phyloP scores from a whole-genome alignment of 2,888 invertebrate species.

The Gasteruption jaculator region DNA sequence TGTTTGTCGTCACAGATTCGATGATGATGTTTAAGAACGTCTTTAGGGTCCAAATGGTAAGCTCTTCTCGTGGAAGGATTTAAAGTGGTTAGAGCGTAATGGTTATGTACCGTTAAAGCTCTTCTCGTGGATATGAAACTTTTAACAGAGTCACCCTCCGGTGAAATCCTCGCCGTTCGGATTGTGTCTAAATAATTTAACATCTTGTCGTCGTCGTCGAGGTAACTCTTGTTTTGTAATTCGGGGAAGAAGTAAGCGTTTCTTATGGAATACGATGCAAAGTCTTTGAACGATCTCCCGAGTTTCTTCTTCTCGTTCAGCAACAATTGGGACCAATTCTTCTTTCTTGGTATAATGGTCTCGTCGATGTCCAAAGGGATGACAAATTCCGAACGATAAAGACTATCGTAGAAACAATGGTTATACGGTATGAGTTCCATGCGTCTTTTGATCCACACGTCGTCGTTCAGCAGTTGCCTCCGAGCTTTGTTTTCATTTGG shows the following conservation, averaged over 20 bases:
- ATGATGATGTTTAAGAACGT: conserved; percentile 68
- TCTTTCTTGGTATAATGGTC: conserved; percentile 62
- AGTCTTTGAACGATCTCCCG: conserved; percentile 50
- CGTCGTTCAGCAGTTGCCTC: conserved; percentile 47
- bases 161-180: conserved; percentile 60
- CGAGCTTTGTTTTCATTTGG: conserved; percentile 50
- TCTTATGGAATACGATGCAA: conserved; percentile 61
- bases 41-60: conserved; percentile 58
- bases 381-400: conserved; percentile 61
- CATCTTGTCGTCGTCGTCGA: conserved; percentile 21
- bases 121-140: conserved; percentile 66
- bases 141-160: conserved; percentile 65
- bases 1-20: conserved; percentile 49
- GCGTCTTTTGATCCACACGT: conserved; percentile 66
- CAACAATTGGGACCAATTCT: conserved; percentile 60
- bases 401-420: conserved; percentile 72
- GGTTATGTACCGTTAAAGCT: conserved; percentile 70
- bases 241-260: conserved; percentile 69
- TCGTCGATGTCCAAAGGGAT: conserved; percentile 73
- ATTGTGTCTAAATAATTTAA: conserved; percentile 53
- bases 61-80: conserved; percentile 55
- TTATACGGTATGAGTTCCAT: conserved; percentile 73
- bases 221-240: conserved; percentile 28
- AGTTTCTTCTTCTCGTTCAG: conserved; percentile 48
- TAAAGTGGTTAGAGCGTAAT: conserved; percentile 64